Evolutionary conservation across 2,797 vertebrate genomes (phyloP).

Genomic region (Schizopygopsis pylzovi): DNA sequence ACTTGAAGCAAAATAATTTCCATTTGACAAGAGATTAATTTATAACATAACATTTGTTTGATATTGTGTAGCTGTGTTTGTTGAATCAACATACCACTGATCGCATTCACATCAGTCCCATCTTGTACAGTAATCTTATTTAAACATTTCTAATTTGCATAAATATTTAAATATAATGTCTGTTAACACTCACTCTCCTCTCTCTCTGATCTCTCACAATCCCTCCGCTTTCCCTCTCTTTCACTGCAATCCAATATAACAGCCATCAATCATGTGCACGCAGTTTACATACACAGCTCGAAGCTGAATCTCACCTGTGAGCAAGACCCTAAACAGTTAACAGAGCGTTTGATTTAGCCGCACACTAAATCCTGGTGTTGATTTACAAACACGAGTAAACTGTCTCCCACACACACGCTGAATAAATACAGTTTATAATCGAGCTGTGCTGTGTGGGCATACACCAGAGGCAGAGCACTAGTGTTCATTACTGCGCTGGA

Average conservation of each 20-base stretch:
- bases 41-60: neutral
- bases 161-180: constrained; percentile 22
- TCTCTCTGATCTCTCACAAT: neutral
- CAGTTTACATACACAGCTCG: neutral
- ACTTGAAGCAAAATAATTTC: too few species aligned
- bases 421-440: constrained; percentile 48
- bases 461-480: constrained; percentile 11
- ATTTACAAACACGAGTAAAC: constrained; percentile 47
- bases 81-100: neutral
- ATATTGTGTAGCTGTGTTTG: constrained; percentile 1
- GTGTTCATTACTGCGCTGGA: constrained; percentile 49
- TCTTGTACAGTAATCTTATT: neutral
- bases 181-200: constrained; percentile 15
- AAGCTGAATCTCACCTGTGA: neutral
- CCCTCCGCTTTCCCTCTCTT: constrained; percentile 23
- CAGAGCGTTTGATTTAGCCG: constrained; percentile 17
- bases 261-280: neutral
- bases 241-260: neutral
- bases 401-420: constrained; percentile 43
- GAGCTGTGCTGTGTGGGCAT: constrained; percentile 43
- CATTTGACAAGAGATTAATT: neutral
- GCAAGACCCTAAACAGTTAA: constrained; percentile 28
- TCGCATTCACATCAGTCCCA: neutral
- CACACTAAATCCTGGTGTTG: constrained; percentile 39
- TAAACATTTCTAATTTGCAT: constrained; percentile 14